Conservation (phyloP, 2,888 invertebrate genomes). For the Strigamia transsilvanica region DNA sequence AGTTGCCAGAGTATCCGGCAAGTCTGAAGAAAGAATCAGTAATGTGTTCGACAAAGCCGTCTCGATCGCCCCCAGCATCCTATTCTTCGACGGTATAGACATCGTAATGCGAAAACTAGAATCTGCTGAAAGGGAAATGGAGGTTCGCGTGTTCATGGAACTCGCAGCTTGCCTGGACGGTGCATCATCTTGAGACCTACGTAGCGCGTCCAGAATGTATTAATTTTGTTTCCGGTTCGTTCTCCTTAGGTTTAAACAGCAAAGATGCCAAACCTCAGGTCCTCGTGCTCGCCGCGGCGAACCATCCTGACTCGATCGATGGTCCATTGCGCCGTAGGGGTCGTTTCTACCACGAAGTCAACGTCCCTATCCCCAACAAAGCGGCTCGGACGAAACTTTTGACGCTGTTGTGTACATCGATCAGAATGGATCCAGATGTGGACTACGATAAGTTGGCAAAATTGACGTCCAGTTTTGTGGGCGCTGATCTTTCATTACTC, state of each 20-base stretch:
- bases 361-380: constrained; percentile 90
- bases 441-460: constrained; percentile 78
- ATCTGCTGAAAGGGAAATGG: constrained; percentile 94
- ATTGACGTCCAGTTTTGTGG: constrained; percentile 73
- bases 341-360: constrained; percentile 92
- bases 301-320: constrained; percentile 89
- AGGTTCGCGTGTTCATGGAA: constrained; percentile 92
- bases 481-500: too few relatives aligned
- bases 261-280: constrained; percentile 72
- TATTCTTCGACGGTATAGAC: constrained; percentile 97
- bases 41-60: constrained; percentile 88
- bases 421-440: constrained; percentile 76
- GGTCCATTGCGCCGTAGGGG: constrained; percentile 90
- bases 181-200: constrained; percentile 59
- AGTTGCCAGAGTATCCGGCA: constrained; percentile 93
- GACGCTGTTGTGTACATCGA: constrained; percentile 73
- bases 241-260: constrained; percentile 63
- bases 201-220: too few relatives aligned
- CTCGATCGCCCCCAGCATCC: constrained; percentile 77
- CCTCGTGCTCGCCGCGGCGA: constrained; percentile 94
- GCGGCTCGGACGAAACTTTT: constrained; percentile 82
- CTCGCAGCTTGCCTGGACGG: constrained; percentile 88
- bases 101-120: constrained; percentile 91
- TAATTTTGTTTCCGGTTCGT: too few relatives aligned
- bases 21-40: constrained; percentile 91